Conservation (phyloP, 2,113 vertebrate species). For the Crotophaga sulcirostris region DNA sequence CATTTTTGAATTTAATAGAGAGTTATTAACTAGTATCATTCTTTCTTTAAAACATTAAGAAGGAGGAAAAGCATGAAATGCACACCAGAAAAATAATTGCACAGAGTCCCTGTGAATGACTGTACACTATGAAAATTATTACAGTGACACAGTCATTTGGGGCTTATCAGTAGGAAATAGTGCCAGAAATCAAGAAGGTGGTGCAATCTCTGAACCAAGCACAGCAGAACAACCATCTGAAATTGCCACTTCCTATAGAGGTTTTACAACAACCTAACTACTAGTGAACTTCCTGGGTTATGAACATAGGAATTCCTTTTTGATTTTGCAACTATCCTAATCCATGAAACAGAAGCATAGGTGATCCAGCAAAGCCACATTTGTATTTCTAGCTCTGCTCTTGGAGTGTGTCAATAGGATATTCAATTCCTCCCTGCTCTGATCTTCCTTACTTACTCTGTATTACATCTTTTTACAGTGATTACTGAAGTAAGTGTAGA, state of each 20-base stretch:
- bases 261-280: not conserved
- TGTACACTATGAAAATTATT: not conserved
- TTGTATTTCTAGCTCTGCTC: not conserved
- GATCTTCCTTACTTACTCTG: too few species aligned
- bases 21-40: not conserved
- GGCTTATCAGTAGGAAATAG: not conserved
- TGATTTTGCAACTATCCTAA: not conserved
- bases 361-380: not conserved
- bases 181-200: not conserved
- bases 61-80: not conserved
- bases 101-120: not conserved
- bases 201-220: not conserved
- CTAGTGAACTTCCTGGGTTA: not conserved
- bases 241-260: not conserved
- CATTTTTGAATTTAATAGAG: not conserved
- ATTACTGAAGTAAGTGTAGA: not conserved
- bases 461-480: not conserved
- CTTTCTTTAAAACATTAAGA: not conserved
- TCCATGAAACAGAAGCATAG: not conserved
- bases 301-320: not conserved
- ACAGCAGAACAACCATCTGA: not conserved
- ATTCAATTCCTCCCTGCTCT: not conserved
- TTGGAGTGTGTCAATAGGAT: not conserved
- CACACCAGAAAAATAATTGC: not conserved
- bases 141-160: not conserved